Evolutionary conservation across 2,888 invertebrate species (phyloP).

Genomic region (Tetragnatha montana): DNA sequence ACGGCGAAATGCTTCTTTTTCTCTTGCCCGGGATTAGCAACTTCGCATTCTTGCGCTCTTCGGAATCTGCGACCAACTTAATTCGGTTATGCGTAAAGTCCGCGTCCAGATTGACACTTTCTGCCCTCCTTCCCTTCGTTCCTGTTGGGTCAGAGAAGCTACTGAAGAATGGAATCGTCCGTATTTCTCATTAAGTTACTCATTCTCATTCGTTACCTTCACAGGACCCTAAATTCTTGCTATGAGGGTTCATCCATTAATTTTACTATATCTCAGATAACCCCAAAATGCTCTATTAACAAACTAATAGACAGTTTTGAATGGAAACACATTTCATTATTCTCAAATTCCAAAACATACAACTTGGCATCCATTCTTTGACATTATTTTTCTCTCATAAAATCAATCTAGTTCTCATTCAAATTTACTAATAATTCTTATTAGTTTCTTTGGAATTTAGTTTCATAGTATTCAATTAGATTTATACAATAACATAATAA

Average conservation of each 20-base stretch:
- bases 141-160: neutral
- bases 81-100: neutral
- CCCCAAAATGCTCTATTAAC: too few relatives aligned
- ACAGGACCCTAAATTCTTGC: neutral
- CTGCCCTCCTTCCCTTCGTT: neutral
- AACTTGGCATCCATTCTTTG: too few relatives aligned
- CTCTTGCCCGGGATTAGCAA: conserved; percentile 2
- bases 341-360: too few relatives aligned
- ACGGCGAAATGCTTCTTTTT: neutral
- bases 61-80: neutral
- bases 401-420: too few relatives aligned
- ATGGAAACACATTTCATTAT: neutral
- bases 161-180: neutral
- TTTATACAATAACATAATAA: too few relatives aligned
- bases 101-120: neutral
- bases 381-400: too few relatives aligned
- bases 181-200: neutral
- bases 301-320: neutral
- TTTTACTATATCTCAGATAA: neutral
- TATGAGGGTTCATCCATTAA: too few relatives aligned
- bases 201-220: too few relatives aligned
- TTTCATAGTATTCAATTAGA: too few relatives aligned
- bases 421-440: too few relatives aligned
- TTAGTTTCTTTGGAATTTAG: too few relatives aligned
- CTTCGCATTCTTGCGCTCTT: conserved; percentile 2